These are phyloP conservation scores for Salarias fasciatus DNA, from an alignment of 2,797 vertebrate genomes.

Conservation along the genomic window DNA sequence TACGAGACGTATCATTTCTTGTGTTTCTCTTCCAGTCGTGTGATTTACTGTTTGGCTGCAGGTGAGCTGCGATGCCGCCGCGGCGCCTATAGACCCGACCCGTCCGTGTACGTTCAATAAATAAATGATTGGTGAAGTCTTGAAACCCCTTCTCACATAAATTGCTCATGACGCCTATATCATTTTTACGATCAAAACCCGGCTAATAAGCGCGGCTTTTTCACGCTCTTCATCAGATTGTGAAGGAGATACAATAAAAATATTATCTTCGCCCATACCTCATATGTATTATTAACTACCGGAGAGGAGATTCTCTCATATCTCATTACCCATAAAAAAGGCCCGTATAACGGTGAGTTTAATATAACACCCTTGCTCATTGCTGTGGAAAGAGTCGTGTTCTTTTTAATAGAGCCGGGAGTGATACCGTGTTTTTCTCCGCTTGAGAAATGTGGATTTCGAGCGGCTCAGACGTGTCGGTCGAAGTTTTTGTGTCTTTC, in stretches of 20 bases:
- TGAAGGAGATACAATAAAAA: constrained; percentile 65
- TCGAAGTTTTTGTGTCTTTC: constrained; percentile 31
- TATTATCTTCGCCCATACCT: constrained; percentile 49
- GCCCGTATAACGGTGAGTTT: constrained; percentile 48
- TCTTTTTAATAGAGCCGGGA: constrained; percentile 57
- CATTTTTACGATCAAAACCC: constrained; percentile 46
- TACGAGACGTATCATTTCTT: background rate
- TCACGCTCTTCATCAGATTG: constrained; percentile 41
- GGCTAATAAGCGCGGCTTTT: constrained; percentile 39
- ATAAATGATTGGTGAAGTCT: constrained; percentile 54
- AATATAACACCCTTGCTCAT: constrained; percentile 40
- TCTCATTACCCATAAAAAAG: constrained; percentile 67
- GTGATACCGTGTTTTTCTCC: constrained; percentile 44
- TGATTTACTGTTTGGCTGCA: constrained; percentile 31
- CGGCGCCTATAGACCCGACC: constrained; percentile 38
- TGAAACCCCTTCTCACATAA: constrained; percentile 49
- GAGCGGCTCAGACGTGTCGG: constrained; percentile 17
- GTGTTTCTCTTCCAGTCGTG: constrained; percentile 5
- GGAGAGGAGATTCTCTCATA: constrained; percentile 52
- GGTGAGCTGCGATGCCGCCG: constrained; percentile 20
- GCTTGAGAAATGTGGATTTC: constrained; percentile 33
- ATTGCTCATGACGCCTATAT: constrained; percentile 57
- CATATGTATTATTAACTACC: constrained; percentile 67
- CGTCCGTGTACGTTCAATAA: constrained; percentile 52
- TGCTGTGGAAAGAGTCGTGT: constrained; percentile 25